These are phyloP conservation scores for Panopea generosa DNA, from an alignment of 2,888 invertebrate species.

Conservation along the genomic window DNA sequence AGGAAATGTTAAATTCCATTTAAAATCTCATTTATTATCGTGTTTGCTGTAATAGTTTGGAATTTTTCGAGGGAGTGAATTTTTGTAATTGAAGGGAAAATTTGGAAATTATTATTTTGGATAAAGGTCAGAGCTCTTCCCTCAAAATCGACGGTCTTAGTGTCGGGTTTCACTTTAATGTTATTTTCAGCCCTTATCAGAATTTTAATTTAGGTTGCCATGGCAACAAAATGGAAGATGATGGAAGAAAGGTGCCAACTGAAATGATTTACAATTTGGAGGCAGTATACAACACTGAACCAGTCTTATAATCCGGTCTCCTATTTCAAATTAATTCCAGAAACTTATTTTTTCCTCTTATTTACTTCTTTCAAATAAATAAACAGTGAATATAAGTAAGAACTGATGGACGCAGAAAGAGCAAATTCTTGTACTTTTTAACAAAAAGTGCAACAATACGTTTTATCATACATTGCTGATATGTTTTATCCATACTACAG, in stretches of 20 bases:
- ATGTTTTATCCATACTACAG: no score
- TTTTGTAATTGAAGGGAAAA: conserved; percentile 18
- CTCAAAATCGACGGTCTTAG: neutral
- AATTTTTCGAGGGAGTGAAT: neutral
- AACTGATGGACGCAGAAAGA: no score
- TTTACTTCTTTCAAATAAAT: no score
- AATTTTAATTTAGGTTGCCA: conserved; percentile 77
- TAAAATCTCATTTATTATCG: no score
- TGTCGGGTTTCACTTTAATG: conserved; percentile 73
- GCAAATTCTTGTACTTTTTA: no score
- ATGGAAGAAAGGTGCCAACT: conserved; percentile 59
- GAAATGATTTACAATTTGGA: conserved; percentile 68
- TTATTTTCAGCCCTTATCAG: conserved; percentile 74
- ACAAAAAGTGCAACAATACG: no score
- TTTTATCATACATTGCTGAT: no score
- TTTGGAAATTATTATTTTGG: conserved; percentile 26
- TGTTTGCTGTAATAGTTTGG: no score
- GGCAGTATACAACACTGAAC: conserved; percentile 37
- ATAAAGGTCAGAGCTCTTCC: conserved; percentile 10
- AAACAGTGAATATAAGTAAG: no score
- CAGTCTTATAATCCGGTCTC: conserved; percentile 35
- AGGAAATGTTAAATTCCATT: no score
- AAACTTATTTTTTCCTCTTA: conserved; percentile 1
- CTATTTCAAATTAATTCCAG: conserved; percentile 28
- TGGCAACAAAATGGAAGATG: conserved; percentile 70